Base-by-base conservation (phyloP, 2,113 vertebrate genomes). In the Microcebus murinus region DNA sequence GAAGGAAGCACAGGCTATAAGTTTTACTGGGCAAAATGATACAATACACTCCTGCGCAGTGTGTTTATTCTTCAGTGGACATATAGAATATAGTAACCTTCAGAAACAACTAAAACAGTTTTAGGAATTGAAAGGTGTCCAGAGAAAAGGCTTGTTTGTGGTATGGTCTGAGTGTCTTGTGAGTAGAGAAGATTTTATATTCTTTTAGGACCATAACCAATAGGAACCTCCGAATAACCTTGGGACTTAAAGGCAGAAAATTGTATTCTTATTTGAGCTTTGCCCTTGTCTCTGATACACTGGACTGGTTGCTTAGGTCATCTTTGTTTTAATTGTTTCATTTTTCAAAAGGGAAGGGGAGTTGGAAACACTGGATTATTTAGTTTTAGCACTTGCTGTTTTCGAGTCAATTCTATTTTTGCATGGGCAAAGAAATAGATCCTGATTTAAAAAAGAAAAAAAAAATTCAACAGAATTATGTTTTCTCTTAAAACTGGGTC, bases 11-110 rank as follows among this genome's bases (percentile, higher is more conserved):
- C 17, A n/a, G 42, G 11, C 20, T 57, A 2, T 79, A 23, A 48
- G 23, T 80, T 84, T 93, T 65, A 63, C 79, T 87, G 67, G 87
- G n/a, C 74, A 81, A 50, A 87, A 74, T 91, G 76, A 86, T 5
- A 87, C 31, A 15, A 14, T 29, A 79, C n/a, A 61, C 13, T n/a
- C 57, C 55, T 42, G n/a, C 68, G 18, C 23, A 70, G 15, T 45
- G 57, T 59, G 20, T 79, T 85, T 70, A 23, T 74, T 45, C 83
- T 67, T 94, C 31, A 55, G 0, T 79, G 63, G n/a, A n/a, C 59
- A 11, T 76, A 39, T 0, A 87, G 68, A 92, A 87, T 91, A 52
- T 42, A 36, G 31, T 83, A 48, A 74, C 55, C 63, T 61, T 61
- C 87, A 34, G 15, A 70, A 74, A 79, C 1, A 0, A 65, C 57